Evolutionary conservation across 2,888 invertebrate species (phyloP).

Genomic region (Xestia ashworthii): DNA sequence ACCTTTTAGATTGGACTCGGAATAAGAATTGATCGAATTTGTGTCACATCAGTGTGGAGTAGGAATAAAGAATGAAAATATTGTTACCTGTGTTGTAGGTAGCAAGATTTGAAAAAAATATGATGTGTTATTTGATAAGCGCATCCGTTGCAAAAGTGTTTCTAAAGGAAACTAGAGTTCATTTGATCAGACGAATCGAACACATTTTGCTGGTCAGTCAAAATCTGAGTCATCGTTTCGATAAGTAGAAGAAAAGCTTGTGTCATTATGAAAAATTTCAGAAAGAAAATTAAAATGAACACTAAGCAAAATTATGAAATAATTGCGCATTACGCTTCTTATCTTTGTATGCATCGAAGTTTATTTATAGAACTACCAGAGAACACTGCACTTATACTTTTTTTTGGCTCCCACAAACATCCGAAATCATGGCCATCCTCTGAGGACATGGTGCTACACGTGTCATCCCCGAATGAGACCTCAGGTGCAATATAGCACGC

Average conservation of each 20-base stretch:
- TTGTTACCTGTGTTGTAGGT: conserved; percentile 13
- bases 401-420: conserved; percentile 6
- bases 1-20: conserved; percentile 59
- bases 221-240: not conserved
- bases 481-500: conserved; percentile 81
- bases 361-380: not conserved
- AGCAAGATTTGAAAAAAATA: conserved; percentile 1
- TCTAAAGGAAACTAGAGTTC: not conserved
- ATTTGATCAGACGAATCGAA: not conserved
- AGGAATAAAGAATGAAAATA: conserved; percentile 34
- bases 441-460: conserved; percentile 38
- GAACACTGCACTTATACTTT: not conserved
- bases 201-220: not conserved
- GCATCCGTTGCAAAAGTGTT: too few relatives aligned
- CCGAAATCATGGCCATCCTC: conserved; percentile 22
- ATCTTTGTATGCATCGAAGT: too few relatives aligned
- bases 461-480: conserved; percentile 65
- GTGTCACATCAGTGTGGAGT: conserved; percentile 55
- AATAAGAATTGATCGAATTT: conserved; percentile 64
- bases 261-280: too few relatives aligned
- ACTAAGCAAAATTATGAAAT: too few relatives aligned
- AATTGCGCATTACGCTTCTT: too few relatives aligned
- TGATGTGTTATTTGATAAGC: not conserved
- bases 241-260: not conserved
- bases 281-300: too few relatives aligned